Percentiles rank a stretch among this genome's conserved stretches.
Conservation (phyloP, 2,797 vertebrate species). For the Poecilia picta region DNA sequence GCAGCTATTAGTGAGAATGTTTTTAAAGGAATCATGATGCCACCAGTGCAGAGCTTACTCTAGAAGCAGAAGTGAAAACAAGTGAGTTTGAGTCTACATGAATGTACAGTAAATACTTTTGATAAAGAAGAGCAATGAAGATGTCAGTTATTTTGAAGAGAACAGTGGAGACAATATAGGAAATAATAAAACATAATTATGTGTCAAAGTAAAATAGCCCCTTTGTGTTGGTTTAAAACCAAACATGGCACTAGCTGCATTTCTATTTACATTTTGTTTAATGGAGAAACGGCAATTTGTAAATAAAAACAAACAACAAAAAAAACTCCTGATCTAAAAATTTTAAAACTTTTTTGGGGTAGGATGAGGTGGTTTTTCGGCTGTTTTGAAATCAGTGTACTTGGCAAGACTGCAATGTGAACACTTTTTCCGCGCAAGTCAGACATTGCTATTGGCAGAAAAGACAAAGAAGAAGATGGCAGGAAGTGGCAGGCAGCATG, state of each 20-base stretch:
- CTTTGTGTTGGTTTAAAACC: not conserved
- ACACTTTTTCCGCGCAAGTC: too few species aligned
- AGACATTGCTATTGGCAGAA: too few species aligned
- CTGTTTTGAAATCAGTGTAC: too few species aligned
- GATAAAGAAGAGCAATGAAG: not conserved
- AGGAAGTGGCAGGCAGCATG: too few species aligned
- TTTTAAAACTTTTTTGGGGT: too few species aligned
- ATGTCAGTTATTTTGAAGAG: not conserved
- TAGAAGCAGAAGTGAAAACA: not conserved
- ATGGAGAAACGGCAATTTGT: too few species aligned
- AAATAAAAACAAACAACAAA: too few species aligned
- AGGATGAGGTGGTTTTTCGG: too few species aligned
- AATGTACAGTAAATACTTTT: not conserved
- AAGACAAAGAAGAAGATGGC: too few species aligned
- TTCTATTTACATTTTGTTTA: too few species aligned
- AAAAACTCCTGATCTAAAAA: too few species aligned
- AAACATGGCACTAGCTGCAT: not conserved
- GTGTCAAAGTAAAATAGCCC: not conserved
- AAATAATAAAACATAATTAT: not conserved
- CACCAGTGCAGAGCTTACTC: not conserved
- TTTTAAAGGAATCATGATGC: not conserved
- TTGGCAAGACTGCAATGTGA: too few species aligned
- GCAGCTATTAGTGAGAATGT: not conserved
- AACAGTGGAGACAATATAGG: not conserved
- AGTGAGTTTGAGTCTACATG: not conserved